Conservation (phyloP, 2,113 vertebrate species). For the Glaucomys volans region DNA sequence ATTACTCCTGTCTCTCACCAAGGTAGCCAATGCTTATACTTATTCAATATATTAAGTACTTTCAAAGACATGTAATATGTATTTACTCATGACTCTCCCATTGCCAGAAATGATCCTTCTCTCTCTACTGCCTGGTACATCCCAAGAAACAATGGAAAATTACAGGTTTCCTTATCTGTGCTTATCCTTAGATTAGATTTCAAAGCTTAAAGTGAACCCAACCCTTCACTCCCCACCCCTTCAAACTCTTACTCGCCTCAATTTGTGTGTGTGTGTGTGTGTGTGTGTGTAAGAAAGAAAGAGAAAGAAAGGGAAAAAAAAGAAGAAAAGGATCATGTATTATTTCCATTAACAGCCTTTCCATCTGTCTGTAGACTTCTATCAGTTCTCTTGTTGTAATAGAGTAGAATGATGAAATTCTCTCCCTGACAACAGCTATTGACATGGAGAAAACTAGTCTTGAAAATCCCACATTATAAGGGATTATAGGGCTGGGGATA, state of each 20-base stretch:
- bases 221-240: background rate
- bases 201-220: background rate
- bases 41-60: background rate
- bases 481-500: no score
- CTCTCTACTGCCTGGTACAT: background rate
- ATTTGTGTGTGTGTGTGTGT: background rate
- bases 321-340: background rate
- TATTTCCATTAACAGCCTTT: background rate
- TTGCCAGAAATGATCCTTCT: background rate
- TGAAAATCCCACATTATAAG: background rate
- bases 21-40: background rate
- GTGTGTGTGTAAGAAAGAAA: background rate
- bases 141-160: slow-evolving; percentile 27
- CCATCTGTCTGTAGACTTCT: background rate
- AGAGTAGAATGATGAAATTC: background rate
- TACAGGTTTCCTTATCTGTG: background rate
- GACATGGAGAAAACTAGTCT: background rate
- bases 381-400: background rate
- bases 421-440: background rate
- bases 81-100: background rate
- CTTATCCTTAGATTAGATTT: background rate
- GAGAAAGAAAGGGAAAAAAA: background rate
- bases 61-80: background rate
- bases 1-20: background rate
- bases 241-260: background rate